These are phyloP conservation scores for Picus viridis DNA, from an alignment of 2,797 vertebrate genomes.

Conservation along the genomic window DNA sequence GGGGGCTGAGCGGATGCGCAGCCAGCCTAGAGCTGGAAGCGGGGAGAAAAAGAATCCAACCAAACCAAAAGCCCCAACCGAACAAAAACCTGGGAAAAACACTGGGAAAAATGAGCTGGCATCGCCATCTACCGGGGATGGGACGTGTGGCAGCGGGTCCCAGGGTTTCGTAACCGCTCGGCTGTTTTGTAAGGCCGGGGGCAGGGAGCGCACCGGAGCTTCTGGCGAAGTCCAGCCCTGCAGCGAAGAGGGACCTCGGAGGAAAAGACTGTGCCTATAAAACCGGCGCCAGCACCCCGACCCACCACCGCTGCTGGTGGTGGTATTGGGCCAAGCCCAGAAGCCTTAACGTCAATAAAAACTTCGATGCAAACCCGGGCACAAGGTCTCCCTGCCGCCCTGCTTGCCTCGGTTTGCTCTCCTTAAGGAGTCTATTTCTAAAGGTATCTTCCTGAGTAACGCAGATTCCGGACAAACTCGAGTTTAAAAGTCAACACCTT, in stretches of 20 bases:
- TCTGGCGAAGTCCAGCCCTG: not conserved
- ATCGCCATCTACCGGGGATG: slow-evolving; percentile 58
- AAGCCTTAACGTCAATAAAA: not conserved
- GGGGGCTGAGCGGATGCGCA: not conserved
- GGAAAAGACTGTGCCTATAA: rapidly evolving
- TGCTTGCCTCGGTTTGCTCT: not conserved
- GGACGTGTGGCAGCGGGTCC: not conserved
- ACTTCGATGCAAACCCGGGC: not conserved
- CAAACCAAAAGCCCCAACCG: too few relatives aligned
- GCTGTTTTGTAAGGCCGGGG: not conserved
- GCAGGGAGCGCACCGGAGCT: not conserved
- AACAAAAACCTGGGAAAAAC: not conserved
- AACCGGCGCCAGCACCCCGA: not conserved
- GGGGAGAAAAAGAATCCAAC: too few relatives aligned
- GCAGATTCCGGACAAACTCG: not conserved
- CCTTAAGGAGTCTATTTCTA: not conserved
- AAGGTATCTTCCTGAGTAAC: not conserved
- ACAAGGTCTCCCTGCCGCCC: rapidly evolving
- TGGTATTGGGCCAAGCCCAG: not conserved
- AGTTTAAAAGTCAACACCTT: not conserved
- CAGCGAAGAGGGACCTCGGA: not conserved
- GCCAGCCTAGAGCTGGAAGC: not conserved
- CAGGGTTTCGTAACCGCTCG: slow-evolving; percentile 21
- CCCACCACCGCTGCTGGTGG: not conserved
- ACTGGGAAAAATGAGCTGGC: slow-evolving; percentile 21